phyloP scores from a whole-genome alignment of 1,140 invertebrate genomes.

The Linepithema humile region DNA sequence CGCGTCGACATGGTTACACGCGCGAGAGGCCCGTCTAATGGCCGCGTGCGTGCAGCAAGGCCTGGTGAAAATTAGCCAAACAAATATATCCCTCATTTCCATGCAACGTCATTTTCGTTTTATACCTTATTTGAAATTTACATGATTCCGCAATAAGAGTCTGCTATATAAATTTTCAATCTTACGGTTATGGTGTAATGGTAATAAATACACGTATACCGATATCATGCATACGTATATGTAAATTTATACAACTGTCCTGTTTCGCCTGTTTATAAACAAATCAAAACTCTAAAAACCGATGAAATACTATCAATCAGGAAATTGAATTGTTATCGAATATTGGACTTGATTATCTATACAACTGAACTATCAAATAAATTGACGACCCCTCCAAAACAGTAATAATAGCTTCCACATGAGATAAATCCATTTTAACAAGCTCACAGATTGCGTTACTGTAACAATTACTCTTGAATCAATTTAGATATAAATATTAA shows the following conservation, averaged over 20 bases:
- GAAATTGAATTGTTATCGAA: conserved; percentile 41
- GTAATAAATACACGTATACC: neutral
- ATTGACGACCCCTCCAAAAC: conserved; percentile 15
- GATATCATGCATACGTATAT: neutral
- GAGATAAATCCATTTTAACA: neutral
- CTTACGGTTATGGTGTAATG: conserved; percentile 3
- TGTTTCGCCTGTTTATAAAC: neutral
- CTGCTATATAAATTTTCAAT: conserved; percentile 20
- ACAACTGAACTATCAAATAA: neutral
- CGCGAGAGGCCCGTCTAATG: conserved; percentile 42
- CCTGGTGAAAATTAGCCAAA: conserved; percentile 48
- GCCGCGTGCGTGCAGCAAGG: conserved; percentile 10
- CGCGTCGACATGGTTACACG: conserved; percentile 39
- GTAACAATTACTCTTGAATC: neutral
- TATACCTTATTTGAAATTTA: conserved; percentile 42
- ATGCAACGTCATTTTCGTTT: conserved; percentile 26
- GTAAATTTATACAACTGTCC: conserved; percentile 4
- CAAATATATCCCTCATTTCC: conserved; percentile 51
- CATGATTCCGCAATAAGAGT: conserved; percentile 2
- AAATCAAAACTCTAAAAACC: neutral
- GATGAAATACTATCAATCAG: conserved; percentile 29
- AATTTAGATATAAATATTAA: neutral
- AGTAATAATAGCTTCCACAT: neutral
- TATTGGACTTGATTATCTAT: conserved; percentile 13
- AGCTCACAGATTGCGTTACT: neutral